Percentiles rank a stretch among this genome's conserved stretches.
Evolutionary conservation across 2,113 vertebrate genomes (phyloP).

Genomic region (Centropus bengalensis): DNA sequence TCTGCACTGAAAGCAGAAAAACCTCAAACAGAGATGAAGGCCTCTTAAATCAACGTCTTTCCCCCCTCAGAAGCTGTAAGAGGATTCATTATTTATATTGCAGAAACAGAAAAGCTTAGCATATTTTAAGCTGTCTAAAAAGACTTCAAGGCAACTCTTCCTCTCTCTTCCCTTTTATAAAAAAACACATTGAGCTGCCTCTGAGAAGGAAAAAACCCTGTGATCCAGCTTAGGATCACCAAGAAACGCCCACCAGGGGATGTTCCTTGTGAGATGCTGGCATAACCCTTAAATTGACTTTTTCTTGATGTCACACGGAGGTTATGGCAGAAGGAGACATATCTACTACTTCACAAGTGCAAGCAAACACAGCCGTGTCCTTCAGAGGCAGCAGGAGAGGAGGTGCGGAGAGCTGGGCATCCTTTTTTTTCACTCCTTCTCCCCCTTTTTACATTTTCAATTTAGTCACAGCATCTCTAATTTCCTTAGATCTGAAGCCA

Average conservation of each 20-base stretch:
- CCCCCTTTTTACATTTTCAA: slow-evolving; percentile 40
- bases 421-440: background rate
- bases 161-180: background rate
- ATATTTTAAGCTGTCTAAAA: slow-evolving; percentile 62
- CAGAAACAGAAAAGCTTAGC: slow-evolving; percentile 67
- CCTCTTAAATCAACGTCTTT: slow-evolving; percentile 60
- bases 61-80: slow-evolving; percentile 51
- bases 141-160: slow-evolving; percentile 50
- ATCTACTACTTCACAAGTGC: background rate
- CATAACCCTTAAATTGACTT: background rate
- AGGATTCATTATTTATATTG: slow-evolving; percentile 74
- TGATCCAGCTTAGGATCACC: background rate
- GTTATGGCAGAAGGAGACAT: background rate
- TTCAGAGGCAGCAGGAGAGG: background rate
- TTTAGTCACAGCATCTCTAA: slow-evolving; percentile 65
- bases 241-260: background rate
- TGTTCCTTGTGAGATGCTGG: background rate
- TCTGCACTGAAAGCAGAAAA: background rate
- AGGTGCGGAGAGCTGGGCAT: background rate
- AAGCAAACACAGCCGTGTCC: accelerated
- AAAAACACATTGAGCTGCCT: slow-evolving; percentile 23
- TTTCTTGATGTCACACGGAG: accelerated
- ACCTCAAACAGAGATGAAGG: slow-evolving; percentile 12
- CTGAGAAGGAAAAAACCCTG: accelerated
- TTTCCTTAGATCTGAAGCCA: slow-evolving; percentile 64